phyloP scores from a whole-genome alignment of 2,888 invertebrate genomes.

The Ormia ochracea region DNA sequence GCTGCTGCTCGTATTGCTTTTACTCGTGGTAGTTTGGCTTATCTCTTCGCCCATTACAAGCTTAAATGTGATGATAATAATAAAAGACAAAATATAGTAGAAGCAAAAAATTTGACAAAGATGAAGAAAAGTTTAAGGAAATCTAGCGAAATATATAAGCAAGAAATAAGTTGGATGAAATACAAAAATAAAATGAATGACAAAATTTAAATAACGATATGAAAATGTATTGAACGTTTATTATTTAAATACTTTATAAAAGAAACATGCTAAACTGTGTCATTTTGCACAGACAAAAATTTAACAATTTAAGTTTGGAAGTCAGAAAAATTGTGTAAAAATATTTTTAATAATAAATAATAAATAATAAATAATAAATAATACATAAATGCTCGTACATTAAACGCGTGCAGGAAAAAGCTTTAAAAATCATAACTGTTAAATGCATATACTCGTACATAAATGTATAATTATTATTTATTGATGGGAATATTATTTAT shows the following conservation, averaged over 20 bases:
- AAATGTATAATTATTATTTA: neutral
- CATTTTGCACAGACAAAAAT: neutral
- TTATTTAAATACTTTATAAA: conserved; percentile 6
- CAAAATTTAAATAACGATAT: conserved; percentile 9
- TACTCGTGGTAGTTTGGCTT: conserved; percentile 44
- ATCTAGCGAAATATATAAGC: conserved; percentile 29
- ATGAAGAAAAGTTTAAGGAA: conserved; percentile 33
- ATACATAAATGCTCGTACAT: too few relatives aligned
- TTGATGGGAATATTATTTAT: neutral
- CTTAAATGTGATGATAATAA: conserved; percentile 54
- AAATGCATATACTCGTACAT: neutral
- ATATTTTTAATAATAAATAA: neutral
- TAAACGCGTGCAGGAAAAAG: neutral
- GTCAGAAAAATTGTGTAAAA: neutral
- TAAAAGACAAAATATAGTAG: conserved; percentile 24
- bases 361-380: too few relatives aligned
- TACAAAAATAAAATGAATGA: neutral
- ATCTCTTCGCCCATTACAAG: conserved; percentile 58
- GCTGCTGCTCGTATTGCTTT: conserved; percentile 1
- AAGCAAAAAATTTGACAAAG: neutral
- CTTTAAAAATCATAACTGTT: neutral
- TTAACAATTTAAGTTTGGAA: conserved; percentile 1
- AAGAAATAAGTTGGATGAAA: conserved; percentile 23
- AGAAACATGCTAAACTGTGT: neutral
- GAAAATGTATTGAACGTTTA: conserved; percentile 55